Percentiles rank a stretch among this genome's conserved stretches.
Conservation (phyloP, 2,113 vertebrate species). For the Orycteropus afer region DNA sequence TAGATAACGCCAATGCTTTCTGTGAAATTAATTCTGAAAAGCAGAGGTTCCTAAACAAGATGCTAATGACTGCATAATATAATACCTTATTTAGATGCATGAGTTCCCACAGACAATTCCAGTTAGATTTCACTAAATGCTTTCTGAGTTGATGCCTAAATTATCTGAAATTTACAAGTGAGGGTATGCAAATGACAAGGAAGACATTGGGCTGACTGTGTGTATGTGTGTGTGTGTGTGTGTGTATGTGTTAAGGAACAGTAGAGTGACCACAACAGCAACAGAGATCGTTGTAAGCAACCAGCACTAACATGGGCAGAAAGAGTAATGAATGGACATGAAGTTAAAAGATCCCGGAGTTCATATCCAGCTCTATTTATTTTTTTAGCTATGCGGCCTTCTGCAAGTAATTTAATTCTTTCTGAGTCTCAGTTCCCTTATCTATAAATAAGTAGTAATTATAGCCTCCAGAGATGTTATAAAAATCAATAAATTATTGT, state of each 20-base stretch:
- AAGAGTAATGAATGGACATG: not conserved
- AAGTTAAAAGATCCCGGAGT: not conserved
- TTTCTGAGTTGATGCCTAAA: conserved; percentile 47
- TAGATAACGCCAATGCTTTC: conserved; percentile 6
- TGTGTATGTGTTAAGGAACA: not conserved
- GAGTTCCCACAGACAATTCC: conserved; percentile 54
- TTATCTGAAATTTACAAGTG: conserved; percentile 49
- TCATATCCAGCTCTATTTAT: not conserved
- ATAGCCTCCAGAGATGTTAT: not conserved
- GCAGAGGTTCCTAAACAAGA: conserved; percentile 55
- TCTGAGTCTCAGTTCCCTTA: conserved; percentile 19
- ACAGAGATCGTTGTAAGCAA: accelerated
- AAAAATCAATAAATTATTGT: not conserved
- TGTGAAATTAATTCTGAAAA: conserved; percentile 70
- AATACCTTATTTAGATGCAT: conserved; percentile 62
- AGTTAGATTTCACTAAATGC: conserved; percentile 49
- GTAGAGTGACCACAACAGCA: not conserved
- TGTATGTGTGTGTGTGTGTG: too few relatives aligned
- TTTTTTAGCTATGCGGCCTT: not conserved
- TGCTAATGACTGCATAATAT: conserved; percentile 49
- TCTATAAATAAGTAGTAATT: not conserved
- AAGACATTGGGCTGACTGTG: not conserved
- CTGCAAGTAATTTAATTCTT: not conserved
- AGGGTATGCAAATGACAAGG: not conserved
- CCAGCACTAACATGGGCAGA: not conserved